These are phyloP conservation scores for Chloroceryle aenea DNA, from an alignment of 2,113 vertebrate genomes.

Conservation along the genomic window DNA sequence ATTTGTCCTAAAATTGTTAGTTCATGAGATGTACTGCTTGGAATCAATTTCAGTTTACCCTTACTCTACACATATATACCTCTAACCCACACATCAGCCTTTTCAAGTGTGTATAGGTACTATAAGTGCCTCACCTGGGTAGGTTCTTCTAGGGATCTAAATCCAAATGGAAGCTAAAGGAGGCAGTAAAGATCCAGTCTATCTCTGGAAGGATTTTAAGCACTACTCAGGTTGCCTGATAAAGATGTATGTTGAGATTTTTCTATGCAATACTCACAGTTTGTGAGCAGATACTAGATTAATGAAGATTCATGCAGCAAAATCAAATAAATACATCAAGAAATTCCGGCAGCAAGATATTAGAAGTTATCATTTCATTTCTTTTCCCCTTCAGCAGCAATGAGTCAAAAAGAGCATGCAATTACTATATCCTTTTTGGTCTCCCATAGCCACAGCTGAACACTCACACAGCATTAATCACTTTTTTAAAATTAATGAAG, in stretches of 20 bases:
- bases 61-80: not conserved
- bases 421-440: not conserved
- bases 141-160: not conserved
- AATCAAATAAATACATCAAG: not conserved
- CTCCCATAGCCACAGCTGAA: not conserved
- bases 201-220: not conserved
- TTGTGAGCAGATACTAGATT: not conserved
- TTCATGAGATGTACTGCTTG: not conserved
- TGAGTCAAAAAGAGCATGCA: not conserved
- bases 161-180: not conserved
- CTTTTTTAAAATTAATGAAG: conserved; percentile 37
- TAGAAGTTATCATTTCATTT: not conserved
- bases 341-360: not conserved
- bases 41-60: not conserved
- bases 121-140: not conserved
- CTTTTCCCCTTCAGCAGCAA: not conserved
- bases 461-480: not conserved
- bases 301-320: not conserved
- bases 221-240: not conserved
- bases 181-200: not conserved
- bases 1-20: not conserved
- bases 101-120: not conserved
- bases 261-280: not conserved
- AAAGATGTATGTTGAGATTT: not conserved
- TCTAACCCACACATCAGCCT: not conserved